These are phyloP conservation scores for Altica lythri DNA, from an alignment of 2,888 invertebrate species.

Conservation along the genomic window DNA sequence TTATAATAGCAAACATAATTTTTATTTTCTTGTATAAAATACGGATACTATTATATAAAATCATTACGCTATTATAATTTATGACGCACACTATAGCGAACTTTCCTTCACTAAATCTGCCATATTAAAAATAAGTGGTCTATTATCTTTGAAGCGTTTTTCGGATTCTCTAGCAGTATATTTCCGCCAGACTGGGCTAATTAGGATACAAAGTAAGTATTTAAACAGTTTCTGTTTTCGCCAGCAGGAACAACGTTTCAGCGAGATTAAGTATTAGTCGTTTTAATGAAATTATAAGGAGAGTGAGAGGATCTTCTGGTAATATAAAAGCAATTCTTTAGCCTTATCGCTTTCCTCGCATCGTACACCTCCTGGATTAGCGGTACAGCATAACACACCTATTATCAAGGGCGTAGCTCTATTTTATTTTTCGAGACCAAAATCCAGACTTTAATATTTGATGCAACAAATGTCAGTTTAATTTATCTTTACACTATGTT, in stretches of 20 bases:
- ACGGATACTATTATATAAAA: too few relatives aligned
- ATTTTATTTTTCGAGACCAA: neutral
- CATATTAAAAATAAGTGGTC: constrained; percentile 7
- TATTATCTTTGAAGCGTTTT: constrained; percentile 16
- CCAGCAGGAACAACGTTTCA: constrained; percentile 33
- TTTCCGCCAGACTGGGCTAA: constrained; percentile 20
- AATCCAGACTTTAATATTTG: too few relatives aligned
- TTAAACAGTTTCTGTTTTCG: constrained; percentile 38
- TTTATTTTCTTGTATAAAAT: too few relatives aligned
- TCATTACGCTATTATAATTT: too few relatives aligned
- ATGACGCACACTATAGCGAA: too few relatives aligned
- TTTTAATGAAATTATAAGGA: constrained; percentile 45
- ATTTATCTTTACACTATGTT: too few relatives aligned
- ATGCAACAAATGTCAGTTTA: too few relatives aligned
- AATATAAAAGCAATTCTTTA: constrained; percentile 40
- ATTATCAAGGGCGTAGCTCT: constrained; percentile 25
- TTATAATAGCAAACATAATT: too few relatives aligned
- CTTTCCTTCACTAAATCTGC: too few relatives aligned
- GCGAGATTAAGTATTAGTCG: constrained; percentile 45
- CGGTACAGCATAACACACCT: constrained; percentile 30
- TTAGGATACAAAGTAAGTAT: constrained; percentile 34
- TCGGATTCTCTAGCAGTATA: constrained; percentile 1
- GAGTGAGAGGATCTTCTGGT: constrained; percentile 34
- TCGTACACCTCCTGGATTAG: constrained; percentile 37
- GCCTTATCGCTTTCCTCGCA: constrained; percentile 31